Conservation (phyloP, 2,888 invertebrate genomes). For the Drosophila rubida region DNA sequence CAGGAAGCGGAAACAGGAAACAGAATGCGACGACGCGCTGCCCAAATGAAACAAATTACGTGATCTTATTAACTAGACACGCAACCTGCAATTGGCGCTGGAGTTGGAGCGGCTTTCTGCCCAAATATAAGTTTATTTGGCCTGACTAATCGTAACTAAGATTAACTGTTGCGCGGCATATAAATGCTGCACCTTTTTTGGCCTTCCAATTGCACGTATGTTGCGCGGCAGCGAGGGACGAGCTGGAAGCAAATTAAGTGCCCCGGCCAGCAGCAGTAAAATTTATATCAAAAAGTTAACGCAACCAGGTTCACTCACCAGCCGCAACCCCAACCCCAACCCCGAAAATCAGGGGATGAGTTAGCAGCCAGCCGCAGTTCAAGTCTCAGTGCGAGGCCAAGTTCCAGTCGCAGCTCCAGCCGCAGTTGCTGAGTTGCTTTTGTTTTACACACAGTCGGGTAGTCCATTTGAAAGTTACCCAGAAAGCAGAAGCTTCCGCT, state of each 20-base stretch:
- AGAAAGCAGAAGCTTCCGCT: constrained; percentile 39
- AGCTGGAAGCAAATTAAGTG: constrained; percentile 64
- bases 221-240: constrained; percentile 16
- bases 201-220: constrained; percentile 48
- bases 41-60: constrained; percentile 75
- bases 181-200: constrained; percentile 43
- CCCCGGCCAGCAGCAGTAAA: constrained; percentile 53
- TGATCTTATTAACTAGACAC: constrained; percentile 72
- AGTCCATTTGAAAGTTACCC: constrained; percentile 69
- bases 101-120: neutral
- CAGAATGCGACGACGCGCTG: constrained; percentile 20
- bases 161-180: constrained; percentile 77
- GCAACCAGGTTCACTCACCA: constrained; percentile 5
- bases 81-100: constrained; percentile 13
- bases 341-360: constrained; percentile 43
- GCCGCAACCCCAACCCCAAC: too few species aligned
- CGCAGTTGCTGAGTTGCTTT: constrained; percentile 24
- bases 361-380: neutral
- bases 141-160: constrained; percentile 74
- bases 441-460: constrained; percentile 53
- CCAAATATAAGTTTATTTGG: constrained; percentile 73
- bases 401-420: neutral
- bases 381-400: too few species aligned
- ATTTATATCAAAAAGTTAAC: constrained; percentile 75
- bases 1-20: constrained; percentile 7